phyloP scores from a whole-genome alignment of 2,113 vertebrate species.

The Saccopteryx leptura region DNA sequence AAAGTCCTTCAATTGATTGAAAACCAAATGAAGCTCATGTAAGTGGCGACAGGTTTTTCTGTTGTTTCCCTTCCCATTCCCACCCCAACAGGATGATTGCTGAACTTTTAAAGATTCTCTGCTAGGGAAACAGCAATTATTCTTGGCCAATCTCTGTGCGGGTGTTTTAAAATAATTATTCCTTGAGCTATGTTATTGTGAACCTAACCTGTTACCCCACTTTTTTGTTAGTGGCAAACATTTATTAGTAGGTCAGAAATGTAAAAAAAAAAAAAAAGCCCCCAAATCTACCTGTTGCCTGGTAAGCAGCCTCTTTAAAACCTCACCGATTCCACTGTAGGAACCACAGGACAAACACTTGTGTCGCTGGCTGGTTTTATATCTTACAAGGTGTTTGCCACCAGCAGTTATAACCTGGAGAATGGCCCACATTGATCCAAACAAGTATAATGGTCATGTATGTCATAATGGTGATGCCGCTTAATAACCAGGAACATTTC shows the following conservation, averaged over 20 bases:
- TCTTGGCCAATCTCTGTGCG: not conserved
- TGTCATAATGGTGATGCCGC: not conserved
- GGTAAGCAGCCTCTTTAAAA: not conserved
- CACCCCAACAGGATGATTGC: not conserved
- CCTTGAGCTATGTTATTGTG: not conserved
- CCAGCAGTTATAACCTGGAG: not conserved
- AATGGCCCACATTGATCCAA: not conserved
- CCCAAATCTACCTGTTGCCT: not conserved
- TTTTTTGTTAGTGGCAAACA: not conserved
- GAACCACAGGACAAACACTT: too few species aligned
- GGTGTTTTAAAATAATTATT: not conserved
- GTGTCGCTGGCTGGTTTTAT: not conserved
- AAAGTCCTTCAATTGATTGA: slow-evolving; percentile 73
- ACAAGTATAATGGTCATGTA: not conserved
- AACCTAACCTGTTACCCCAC: not conserved
- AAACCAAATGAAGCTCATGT: slow-evolving; percentile 73
- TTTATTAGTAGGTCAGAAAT: not conserved
- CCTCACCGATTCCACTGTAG: not conserved
- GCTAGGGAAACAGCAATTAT: not conserved
- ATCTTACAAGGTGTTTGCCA: not conserved
- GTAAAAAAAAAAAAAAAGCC: not conserved
- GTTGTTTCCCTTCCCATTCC: not conserved
- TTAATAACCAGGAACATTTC: not conserved
- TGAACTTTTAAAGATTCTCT: slow-evolving; percentile 9
- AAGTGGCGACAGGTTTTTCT: slow-evolving; percentile 51